Evolutionary conservation across 2,797 vertebrate species (phyloP).

Genomic region (Tachyglossus aculeatus): DNA sequence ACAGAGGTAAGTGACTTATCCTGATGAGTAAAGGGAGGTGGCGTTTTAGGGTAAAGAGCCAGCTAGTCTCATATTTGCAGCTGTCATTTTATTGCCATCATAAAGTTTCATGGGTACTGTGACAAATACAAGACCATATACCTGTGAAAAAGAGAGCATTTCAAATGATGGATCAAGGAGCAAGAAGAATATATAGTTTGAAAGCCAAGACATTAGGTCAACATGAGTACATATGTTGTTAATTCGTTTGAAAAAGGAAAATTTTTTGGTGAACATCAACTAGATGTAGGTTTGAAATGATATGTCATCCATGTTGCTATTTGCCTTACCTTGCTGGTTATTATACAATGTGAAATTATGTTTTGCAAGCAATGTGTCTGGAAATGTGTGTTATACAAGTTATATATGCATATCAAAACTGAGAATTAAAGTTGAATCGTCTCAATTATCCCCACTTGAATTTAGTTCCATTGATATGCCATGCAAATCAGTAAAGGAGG

Average conservation of each 20-base stretch:
- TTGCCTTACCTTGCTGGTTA: no score
- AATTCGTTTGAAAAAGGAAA: background rate
- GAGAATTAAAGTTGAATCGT: background rate
- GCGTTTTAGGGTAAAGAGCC: conserved; percentile 31
- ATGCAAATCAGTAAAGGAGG: background rate
- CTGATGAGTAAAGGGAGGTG: conserved; percentile 39
- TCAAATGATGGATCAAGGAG: conserved; percentile 31
- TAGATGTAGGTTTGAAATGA: no score
- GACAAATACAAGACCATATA: conserved; percentile 65
- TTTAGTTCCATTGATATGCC: no score
- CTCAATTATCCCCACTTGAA: no score
- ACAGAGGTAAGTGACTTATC: conserved; percentile 49
- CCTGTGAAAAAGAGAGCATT: conserved; percentile 55
- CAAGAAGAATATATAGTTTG: conserved; percentile 14
- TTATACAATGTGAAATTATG: no score
- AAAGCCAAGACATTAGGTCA: background rate
- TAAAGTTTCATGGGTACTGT: conserved; percentile 55
- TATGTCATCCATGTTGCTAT: no score
- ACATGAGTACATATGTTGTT: background rate
- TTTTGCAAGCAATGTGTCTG: no score
- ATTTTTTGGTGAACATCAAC: no score
- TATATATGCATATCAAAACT: background rate
- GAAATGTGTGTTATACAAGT: no score
- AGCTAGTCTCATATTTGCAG: conserved; percentile 35
- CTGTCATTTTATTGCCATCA: conserved; percentile 62